These are phyloP conservation scores for Diaphora mendica DNA, from an alignment of 2,888 invertebrate species.

Conservation along the genomic window DNA sequence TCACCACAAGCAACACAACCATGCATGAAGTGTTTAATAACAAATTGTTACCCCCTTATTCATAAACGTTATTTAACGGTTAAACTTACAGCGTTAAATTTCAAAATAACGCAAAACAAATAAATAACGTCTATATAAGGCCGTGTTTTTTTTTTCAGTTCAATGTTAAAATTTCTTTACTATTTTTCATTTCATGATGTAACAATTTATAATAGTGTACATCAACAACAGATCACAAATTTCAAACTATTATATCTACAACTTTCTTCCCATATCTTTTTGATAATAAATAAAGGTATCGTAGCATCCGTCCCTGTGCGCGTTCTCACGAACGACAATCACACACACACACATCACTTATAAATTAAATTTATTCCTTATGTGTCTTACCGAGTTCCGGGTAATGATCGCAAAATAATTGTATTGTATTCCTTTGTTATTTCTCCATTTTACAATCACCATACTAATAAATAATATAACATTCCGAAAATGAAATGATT, in stretches of 20 bases:
- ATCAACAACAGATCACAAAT: not conserved
- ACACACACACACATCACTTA: conserved; percentile 28
- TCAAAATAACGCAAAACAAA: no score
- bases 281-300: conserved; percentile 2
- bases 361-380: conserved; percentile 18
- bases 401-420: conserved; percentile 28
- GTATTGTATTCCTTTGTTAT: conserved; percentile 33
- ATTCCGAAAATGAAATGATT: conserved; percentile 37
- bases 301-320: conserved; percentile 29
- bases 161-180: not conserved
- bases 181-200: not conserved
- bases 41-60: no score
- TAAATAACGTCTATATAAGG: no score
- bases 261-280: not conserved
- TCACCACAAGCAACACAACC: not conserved
- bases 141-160: not conserved
- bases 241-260: not conserved
- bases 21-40: no score
- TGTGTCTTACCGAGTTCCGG: conserved; percentile 21
- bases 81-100: no score
- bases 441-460: conserved; percentile 17
- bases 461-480: conserved; percentile 29
- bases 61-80: no score
- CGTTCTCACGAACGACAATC: conserved; percentile 26
- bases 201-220: not conserved